Percentiles rank a stretch among this genome's conserved stretches.
Evolutionary conservation across 2,113 vertebrate genomes (phyloP).

Genomic region (Cottus gobio): DNA sequence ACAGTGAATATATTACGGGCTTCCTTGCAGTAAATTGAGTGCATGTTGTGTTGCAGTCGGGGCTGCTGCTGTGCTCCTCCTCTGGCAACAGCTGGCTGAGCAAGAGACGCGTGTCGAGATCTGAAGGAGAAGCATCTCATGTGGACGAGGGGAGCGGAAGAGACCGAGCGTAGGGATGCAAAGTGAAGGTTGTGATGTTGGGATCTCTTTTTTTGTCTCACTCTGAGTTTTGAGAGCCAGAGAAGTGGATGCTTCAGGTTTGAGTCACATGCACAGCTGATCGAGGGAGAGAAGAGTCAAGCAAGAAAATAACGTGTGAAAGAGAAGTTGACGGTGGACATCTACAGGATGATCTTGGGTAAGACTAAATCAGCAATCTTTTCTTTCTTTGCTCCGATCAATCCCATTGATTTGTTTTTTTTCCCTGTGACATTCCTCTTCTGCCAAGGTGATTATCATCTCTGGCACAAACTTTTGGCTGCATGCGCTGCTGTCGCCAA

Average conservation of each 20-base stretch:
- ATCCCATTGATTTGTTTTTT: slow-evolving; percentile 25
- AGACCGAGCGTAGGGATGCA: slow-evolving; percentile 36
- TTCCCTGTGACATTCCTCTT: neutral
- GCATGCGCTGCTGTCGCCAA: neutral
- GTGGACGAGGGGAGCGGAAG: slow-evolving; percentile 28
- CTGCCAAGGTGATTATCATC: slow-evolving; percentile 10
- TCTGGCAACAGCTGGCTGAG: slow-evolving; percentile 59
- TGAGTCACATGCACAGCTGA: slow-evolving; percentile 49
- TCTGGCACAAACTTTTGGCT: slow-evolving; percentile 48
- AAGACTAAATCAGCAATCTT: slow-evolving; percentile 45
- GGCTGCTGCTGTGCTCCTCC: slow-evolving; percentile 50
- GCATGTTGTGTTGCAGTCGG: slow-evolving; percentile 54
- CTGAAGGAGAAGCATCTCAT: slow-evolving; percentile 41
- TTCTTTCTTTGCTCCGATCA: slow-evolving; percentile 10
- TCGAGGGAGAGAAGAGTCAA: slow-evolving; percentile 34
- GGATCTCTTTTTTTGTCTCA: slow-evolving; percentile 33
- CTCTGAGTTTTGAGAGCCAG: slow-evolving; percentile 55
- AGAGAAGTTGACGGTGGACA: slow-evolving; percentile 68
- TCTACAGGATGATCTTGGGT: slow-evolving; percentile 80
- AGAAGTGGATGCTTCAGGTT: slow-evolving; percentile 37
- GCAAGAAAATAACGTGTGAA: slow-evolving; percentile 45
- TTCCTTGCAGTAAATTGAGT: slow-evolving; percentile 60
- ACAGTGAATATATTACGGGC: slow-evolving; percentile 75
- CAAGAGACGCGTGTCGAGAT: slow-evolving; percentile 25
- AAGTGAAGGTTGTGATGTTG: slow-evolving; percentile 55